phyloP scores from a whole-genome alignment of 2,888 invertebrate species.

The Lysandra coridon region DNA sequence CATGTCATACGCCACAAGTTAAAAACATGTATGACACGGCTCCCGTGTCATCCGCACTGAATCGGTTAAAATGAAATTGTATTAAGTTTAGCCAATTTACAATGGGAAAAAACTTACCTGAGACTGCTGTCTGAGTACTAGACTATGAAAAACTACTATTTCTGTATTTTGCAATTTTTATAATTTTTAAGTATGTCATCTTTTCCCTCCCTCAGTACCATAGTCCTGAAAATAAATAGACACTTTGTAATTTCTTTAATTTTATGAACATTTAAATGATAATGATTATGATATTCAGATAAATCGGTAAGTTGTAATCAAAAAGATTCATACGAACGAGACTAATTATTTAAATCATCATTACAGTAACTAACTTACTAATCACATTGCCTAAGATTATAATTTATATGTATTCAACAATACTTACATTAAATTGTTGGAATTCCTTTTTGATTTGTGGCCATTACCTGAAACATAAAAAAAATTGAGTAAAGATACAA shows the following conservation, averaged over 20 bases:
- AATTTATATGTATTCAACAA: not conserved
- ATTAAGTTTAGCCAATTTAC: too few relatives aligned
- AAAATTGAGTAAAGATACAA: conserved; percentile 70
- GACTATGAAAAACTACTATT: not conserved
- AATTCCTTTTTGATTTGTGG: conserved; percentile 29
- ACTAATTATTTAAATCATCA: conserved; percentile 64
- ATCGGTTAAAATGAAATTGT: too few relatives aligned
- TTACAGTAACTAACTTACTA: conserved; percentile 25
- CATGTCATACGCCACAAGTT: too few relatives aligned
- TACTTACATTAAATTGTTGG: conserved; percentile 34
- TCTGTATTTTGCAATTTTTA: not conserved
- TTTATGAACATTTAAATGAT: not conserved
- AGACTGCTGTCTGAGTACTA: too few relatives aligned
- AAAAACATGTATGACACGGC: too few relatives aligned
- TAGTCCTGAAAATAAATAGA: conserved; percentile 1
- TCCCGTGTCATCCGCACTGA: too few relatives aligned
- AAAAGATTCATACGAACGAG: conserved; percentile 68
- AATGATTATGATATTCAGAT: conserved; percentile 43
- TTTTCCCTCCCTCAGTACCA: not conserved
- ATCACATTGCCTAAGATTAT: not conserved
- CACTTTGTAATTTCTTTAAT: not conserved
- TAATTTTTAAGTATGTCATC: not conserved
- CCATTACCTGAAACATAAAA: conserved; percentile 63
- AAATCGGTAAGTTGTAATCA: conserved; percentile 62
- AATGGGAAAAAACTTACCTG: too few relatives aligned